Evolutionary conservation across 2,113 vertebrate genomes (phyloP).

Genomic region (Chloroceryle aenea): DNA sequence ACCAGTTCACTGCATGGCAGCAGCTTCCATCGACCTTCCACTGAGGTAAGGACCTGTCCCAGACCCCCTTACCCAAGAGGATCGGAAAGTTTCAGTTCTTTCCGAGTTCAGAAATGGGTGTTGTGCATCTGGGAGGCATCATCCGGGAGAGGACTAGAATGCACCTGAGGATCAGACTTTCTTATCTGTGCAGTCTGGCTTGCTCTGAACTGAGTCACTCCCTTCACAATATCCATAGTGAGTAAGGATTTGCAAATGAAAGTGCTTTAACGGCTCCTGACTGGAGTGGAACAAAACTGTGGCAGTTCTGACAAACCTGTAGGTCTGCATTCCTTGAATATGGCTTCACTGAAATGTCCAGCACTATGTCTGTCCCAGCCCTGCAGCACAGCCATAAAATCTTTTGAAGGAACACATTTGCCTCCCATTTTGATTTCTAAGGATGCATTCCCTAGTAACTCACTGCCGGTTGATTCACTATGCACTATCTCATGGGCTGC

Average conservation of each 20-base stretch:
- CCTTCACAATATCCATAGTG: background rate
- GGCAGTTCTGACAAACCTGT: background rate
- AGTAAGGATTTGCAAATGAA: background rate
- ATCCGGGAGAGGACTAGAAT: background rate
- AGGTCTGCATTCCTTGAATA: background rate
- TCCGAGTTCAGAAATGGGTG: background rate
- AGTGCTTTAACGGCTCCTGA: background rate
- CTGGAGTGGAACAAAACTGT: background rate
- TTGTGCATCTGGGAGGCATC: background rate
- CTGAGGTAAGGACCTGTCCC: constrained; percentile 70
- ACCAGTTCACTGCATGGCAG: constrained; percentile 82
- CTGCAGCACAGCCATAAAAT: background rate
- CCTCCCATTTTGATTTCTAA: background rate
- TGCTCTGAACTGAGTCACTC: background rate
- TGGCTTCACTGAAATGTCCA: background rate
- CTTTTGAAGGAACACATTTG: background rate
- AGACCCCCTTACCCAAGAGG: background rate
- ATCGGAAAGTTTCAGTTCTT: background rate
- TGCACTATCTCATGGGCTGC: background rate
- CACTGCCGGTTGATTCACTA: background rate
- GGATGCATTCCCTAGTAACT: background rate
- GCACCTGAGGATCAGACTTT: background rate
- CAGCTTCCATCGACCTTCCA: constrained; percentile 81
- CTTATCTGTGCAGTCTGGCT: background rate
- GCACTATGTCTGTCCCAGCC: background rate